Evolutionary conservation across 2,888 invertebrate species (phyloP), one percentile per base, ranked within the genome.

Genomic region (Nymphalis polychloros): DNA sequence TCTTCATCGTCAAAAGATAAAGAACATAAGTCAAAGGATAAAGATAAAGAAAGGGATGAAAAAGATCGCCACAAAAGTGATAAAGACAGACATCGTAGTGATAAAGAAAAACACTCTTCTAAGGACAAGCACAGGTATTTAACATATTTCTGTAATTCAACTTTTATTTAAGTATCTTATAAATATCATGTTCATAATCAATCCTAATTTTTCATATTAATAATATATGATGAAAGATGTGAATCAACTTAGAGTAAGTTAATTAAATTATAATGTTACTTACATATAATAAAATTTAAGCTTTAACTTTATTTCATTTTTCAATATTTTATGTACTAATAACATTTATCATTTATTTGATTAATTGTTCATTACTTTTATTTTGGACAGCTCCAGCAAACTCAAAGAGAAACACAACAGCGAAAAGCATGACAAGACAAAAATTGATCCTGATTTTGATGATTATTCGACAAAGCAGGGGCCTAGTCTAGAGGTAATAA

Each of bases 121-220:
- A 94, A 94, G 81, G 94, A 94, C 66, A 95, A 93, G 78, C 94
- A 94, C 77, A 94, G 93, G 86, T 94, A 72, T 8, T 19, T 17
- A 5, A 16, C 35, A 41, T 35, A 48, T 48, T 35, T 64, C 35
- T 20, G 16, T 7, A 10, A 31, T 64, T n/a, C 17, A 20, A n/a
- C 49, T 27, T 20, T 35, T 47, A 23, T 27, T 66, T 67, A 60
- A 59, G 17, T 70, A 13, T 68, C 10, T 10, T 2, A 8, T 48
- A 2, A 48, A 8, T n/a, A n/a, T 48, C 13, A 48, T 13, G 13
- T 46, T 48, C 47, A 8, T 10, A 17, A 13, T 48, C 13, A 46
- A 10, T 1, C 46, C 46, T 46, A 46, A 10, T 1, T 23, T 23
- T 23, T 23, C 23, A 1, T 23, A 1, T 23, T 23, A 23, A 23